Base-by-base conservation (phyloP, 2,113 vertebrate genomes). In the Crocuta crocuta region DNA sequence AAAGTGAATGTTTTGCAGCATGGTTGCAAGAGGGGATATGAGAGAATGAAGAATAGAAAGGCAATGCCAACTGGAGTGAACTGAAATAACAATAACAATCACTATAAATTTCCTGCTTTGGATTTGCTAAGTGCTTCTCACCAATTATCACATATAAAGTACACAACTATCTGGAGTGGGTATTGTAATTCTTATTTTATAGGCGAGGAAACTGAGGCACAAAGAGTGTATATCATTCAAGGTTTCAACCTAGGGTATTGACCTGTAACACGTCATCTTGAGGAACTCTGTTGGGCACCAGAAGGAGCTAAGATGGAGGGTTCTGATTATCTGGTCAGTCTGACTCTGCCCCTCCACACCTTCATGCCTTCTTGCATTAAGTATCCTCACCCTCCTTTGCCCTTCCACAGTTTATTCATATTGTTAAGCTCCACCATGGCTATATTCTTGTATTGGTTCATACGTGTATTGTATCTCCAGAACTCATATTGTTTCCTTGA, bases 201-300 rank as follows among this genome's bases (percentile, higher is more conserved):
- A 48, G 66, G 43, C 85, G 58, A 94, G 73, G 78, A 94, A 97
- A 71, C 23, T 63, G 84, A 96, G 85, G 53, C 35, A 79, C 45
- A 73, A 82, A 5, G 5, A 73, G 63, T 78, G 78, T 76, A 35
- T 71, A 23, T 78, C 79, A 81, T 66, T 95, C 48, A 81, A 78
- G 45, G 35, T 85, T 94, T 96, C 33, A 26, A 28, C 87, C 24
- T 48, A 11, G 48, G 68, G 4, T 76, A 83, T 23, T 83, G 74
- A 45, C 74, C 61, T 83, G 11, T 85, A 91, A 63, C 53, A 45
- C 4, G 2, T 66, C 43, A 28, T 93, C 31, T 50, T 58, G 50
- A 70, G 68, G 28, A 78, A 33, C n/a, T 89, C 61, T 50, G 33
- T 43, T 82, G 48, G 66, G 70, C 43, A 71, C 28, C 63, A 66